Evolutionary conservation across 2,888 invertebrate species (phyloP).

Genomic region (Lysandra coridon): DNA sequence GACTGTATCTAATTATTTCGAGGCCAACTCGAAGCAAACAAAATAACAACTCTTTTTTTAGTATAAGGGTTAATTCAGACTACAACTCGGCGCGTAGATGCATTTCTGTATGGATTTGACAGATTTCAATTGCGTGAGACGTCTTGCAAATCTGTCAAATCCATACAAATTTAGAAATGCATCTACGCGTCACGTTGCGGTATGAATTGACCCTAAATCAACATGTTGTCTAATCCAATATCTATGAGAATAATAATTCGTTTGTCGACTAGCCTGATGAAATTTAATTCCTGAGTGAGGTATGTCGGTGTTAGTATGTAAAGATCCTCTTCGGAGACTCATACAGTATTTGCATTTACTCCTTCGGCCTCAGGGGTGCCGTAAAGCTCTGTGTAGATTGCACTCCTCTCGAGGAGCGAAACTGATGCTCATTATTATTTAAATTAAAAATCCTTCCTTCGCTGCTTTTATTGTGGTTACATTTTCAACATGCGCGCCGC

Average conservation of each 20-base stretch:
- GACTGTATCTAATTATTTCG: no score
- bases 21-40: no score
- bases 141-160: no score
- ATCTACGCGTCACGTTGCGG: no score
- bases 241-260: neutral
- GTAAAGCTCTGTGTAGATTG: conserved; percentile 8
- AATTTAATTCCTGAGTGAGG: neutral
- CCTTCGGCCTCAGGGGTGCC: neutral
- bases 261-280: neutral
- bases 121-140: no score
- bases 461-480: conserved; percentile 5
- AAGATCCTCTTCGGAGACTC: conserved; percentile 8
- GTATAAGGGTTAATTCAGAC: no score
- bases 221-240: neutral
- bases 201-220: neutral
- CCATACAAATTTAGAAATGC: no score
- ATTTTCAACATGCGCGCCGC: neutral
- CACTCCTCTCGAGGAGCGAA: neutral
- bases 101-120: no score
- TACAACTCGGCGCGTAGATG: no score
- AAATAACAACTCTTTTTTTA: no score
- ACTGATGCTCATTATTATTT: conserved; percentile 19
- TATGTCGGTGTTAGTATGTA: neutral
- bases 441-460: conserved; percentile 3
- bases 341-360: conserved; percentile 15